Base-by-base conservation (phyloP, 2,888 invertebrate species). In the Thereva nobilitata region DNA sequence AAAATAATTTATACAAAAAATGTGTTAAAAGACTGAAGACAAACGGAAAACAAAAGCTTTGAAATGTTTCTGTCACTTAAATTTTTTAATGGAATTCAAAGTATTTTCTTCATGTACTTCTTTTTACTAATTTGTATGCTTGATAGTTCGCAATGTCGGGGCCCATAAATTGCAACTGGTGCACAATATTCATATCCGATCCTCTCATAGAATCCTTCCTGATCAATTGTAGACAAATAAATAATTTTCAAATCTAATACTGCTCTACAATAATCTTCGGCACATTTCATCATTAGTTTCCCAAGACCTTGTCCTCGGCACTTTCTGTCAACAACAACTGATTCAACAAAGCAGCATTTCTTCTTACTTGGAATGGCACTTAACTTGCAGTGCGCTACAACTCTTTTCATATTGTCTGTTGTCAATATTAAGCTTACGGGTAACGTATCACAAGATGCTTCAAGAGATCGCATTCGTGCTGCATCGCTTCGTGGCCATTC, bases 401-500 rank as follows among this genome's bases (percentile, higher is more conserved):
- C 86, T 64, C 82, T 76, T 70, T 82, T 82, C 72, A 80, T 78
- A 66, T 82, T 80, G 67, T 80, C 78, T 67, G 86, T 82, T 67
- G 91, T 80, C 69, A 93, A 81, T 73, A 91, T 84, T 74, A 90
- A 83, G 78, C 86, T 89, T 47, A 89, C 89, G 34, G 92, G 90
- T 74, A 92, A 82, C 63, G 82, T 80, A 76, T 92, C 89, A 75
- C 88, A 86, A 0, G 92, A 92, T 45, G 86, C 84, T 77, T 87
- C 85, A 57, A 93, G 80, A 59, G 90, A 90, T 78, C 87, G 85
- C 82, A 92, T 85, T 75, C 93, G 85, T 67, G 92, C 91, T 44
- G 88, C 88, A 78, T 89, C 87, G 75, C 92, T 92, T 73, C 93
- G 84, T 70, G 90, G 90, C 93, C 93, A 93, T 84, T 93, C 92